phyloP scores from a whole-genome alignment of 2,113 vertebrate species.

The Abramis brama region DNA sequence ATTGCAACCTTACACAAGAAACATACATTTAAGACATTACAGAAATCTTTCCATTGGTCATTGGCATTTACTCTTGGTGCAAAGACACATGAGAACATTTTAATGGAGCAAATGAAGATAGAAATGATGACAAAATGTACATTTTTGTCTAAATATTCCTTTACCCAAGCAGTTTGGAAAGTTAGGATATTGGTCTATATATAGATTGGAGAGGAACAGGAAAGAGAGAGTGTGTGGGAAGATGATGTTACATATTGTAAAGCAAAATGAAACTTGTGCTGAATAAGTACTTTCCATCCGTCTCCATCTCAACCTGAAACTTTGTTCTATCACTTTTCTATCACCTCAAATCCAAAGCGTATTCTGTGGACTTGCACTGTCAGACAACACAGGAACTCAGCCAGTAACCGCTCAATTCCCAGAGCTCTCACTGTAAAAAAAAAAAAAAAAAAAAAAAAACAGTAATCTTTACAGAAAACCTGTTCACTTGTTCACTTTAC shows the following conservation, averaged over 20 bases:
- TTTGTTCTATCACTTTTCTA: conserved; percentile 34
- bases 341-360: conserved; percentile 12
- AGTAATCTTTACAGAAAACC: background rate
- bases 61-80: background rate
- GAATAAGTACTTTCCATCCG: conserved; percentile 34
- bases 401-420: conserved; percentile 27
- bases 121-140: background rate
- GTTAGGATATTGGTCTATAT: conserved; percentile 1
- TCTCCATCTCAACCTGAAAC: conserved; percentile 34
- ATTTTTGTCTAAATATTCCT: background rate
- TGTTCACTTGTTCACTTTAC: background rate
- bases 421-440: background rate
- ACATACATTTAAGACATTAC: background rate
- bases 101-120: background rate
- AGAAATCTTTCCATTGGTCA: background rate
- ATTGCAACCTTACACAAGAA: background rate
- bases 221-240: conserved; percentile 11
- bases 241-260: conserved; percentile 25
- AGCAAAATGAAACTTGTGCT: conserved; percentile 34
- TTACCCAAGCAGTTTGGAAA: background rate
- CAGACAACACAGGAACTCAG: conserved; percentile 17
- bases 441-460: background rate
- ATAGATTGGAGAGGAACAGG: conserved; percentile 4
- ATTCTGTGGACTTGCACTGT: conserved; percentile 36
- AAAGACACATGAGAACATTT: background rate